Conservation (phyloP, 1,140 invertebrate species). For the Neodiprion lecontei region DNA sequence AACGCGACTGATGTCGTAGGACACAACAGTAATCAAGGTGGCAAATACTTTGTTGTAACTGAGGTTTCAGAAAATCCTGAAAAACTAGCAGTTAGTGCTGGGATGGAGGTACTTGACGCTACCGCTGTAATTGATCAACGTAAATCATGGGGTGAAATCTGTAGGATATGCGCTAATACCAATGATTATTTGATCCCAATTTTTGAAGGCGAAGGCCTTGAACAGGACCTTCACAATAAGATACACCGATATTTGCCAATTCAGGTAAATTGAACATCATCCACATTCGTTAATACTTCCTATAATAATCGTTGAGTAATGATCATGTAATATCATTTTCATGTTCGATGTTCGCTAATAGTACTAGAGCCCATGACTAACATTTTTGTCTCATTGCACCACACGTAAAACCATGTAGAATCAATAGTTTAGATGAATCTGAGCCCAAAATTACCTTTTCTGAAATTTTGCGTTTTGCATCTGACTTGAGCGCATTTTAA, state of each 20-base stretch:
- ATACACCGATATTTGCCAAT: slow-evolving; percentile 68
- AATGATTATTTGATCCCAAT: slow-evolving; percentile 64
- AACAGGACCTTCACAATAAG: slow-evolving; percentile 63
- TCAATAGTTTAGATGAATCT: too few species aligned
- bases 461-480: not conserved
- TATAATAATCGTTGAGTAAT: not conserved
- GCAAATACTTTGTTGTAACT: slow-evolving; percentile 17
- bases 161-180: slow-evolving; percentile 64
- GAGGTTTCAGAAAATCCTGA: slow-evolving; percentile 26
- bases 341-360: too few species aligned
- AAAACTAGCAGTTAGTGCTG: not conserved
- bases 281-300: slow-evolving; percentile 17
- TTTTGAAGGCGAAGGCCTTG: slow-evolving; percentile 63
- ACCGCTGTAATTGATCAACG: not conserved
- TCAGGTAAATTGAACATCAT: slow-evolving; percentile 48
- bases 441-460: not conserved
- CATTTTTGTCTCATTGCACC: too few species aligned
- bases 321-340: slow-evolving; percentile 11
- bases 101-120: not conserved
- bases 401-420: too few species aligned
- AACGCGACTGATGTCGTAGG: not conserved
- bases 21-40: not conserved
- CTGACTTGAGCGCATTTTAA: too few species aligned
- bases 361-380: too few species aligned
- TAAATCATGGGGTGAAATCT: slow-evolving; percentile 44